These are phyloP conservation scores for Norana najaformis DNA, from an alignment of 2,888 invertebrate species.

Conservation along the genomic window DNA sequence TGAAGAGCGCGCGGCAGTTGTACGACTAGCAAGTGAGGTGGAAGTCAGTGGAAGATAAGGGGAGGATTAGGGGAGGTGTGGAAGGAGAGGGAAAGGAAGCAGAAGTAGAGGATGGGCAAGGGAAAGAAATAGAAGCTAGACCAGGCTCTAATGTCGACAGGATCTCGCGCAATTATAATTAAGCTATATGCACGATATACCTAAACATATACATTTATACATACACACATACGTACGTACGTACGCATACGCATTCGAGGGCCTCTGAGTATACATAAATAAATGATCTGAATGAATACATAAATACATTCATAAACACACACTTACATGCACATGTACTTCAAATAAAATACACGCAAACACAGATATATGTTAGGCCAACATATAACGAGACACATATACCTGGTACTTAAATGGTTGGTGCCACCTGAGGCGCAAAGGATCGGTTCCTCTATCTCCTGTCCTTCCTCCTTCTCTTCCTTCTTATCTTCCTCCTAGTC, in stretches of 20 bases:
- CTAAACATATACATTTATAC: background rate
- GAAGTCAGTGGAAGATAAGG: slow-evolving; percentile 13
- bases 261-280: too few relatives aligned
- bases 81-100: background rate
- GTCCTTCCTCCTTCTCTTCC: background rate
- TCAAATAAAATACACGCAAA: background rate
- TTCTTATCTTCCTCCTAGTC: background rate
- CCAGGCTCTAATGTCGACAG: background rate
- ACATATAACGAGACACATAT: background rate
- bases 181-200: background rate
- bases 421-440: background rate
- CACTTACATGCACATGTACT: background rate
- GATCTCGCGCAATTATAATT: background rate
- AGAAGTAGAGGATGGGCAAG: background rate
- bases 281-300: too few relatives aligned
- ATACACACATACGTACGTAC: background rate
- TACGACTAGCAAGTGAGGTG: background rate
- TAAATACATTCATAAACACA: too few relatives aligned
- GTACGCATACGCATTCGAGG: too few relatives aligned
- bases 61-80: background rate
- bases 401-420: background rate
- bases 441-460: background rate
- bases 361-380: background rate
- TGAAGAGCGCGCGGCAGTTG: background rate
- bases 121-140: background rate